These are phyloP conservation scores for Sturnus vulgaris DNA, from an alignment of 2,113 vertebrate species.

Conservation along the genomic window DNA sequence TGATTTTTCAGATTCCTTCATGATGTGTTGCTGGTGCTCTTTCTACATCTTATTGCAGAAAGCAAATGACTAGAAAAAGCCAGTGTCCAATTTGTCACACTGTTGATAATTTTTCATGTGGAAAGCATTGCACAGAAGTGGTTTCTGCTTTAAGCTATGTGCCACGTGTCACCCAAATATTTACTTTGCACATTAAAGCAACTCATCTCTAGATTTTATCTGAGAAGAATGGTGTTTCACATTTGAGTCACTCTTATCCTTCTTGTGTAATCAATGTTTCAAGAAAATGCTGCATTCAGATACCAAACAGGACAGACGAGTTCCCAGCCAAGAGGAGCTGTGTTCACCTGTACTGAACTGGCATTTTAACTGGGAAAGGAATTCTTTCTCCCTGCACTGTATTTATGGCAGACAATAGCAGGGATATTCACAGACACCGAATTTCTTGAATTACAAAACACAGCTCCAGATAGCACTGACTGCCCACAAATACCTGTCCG, in stretches of 20 bases:
- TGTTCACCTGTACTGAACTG: not conserved
- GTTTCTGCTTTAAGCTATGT: not conserved
- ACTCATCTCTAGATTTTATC: slow-evolving; percentile 8
- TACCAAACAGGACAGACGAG: not conserved
- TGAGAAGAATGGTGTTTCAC: not conserved
- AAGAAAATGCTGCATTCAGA: not conserved
- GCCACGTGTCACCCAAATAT: not conserved
- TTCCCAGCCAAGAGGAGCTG: not conserved
- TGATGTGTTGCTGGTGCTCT: not conserved
- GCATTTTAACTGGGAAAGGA: not conserved
- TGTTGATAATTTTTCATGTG: not conserved
- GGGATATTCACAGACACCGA: not conserved
- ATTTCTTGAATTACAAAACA: not conserved
- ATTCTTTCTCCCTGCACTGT: not conserved
- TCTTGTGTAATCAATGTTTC: not conserved
- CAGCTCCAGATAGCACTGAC: not conserved
- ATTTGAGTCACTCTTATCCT: slow-evolving; percentile 2
- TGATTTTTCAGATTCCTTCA: not conserved
- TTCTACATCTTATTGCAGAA: not conserved
- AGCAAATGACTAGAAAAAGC: not conserved
- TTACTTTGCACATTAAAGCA: not conserved
- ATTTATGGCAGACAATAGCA: not conserved
- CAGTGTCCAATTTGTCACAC: not conserved
- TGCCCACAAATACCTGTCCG: not conserved
- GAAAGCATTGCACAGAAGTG: not conserved